A percentile compares a stretch with the other conserved stretches of the same genome.
phyloP scores from a whole-genome alignment of 2,113 vertebrate species.

The Siniperca chuatsi region DNA sequence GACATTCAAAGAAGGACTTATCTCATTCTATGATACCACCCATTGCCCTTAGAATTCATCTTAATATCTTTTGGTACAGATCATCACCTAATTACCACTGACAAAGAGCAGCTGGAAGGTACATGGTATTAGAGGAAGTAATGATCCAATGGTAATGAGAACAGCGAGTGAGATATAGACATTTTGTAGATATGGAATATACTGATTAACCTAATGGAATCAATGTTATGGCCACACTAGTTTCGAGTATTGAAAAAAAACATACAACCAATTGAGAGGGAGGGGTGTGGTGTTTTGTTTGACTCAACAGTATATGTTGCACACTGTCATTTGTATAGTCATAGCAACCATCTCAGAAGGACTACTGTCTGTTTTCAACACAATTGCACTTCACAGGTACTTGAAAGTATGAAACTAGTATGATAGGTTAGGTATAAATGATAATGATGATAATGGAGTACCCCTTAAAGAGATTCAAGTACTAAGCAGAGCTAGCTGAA shows the following conservation, averaged over 20 bases:
- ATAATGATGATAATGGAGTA: not conserved
- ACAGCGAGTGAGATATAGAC: constrained; percentile 54
- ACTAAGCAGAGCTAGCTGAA: not conserved
- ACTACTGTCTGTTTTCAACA: constrained; percentile 4
- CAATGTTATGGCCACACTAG: constrained; percentile 8
- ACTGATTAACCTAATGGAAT: constrained; percentile 67
- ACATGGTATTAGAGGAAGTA: constrained; percentile 76
- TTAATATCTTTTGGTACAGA: constrained; percentile 75
- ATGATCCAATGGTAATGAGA: constrained; percentile 79
- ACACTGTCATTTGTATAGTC: constrained; percentile 7
- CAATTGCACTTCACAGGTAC: not conserved
- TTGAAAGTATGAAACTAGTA: not conserved
- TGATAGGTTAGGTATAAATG: not conserved
- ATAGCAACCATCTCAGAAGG: constrained; percentile 7
- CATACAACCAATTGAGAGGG: constrained; percentile 13
- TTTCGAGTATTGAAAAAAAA: constrained; percentile 15
- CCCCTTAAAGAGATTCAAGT: not conserved
- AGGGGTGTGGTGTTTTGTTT: constrained; percentile 14
- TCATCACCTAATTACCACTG: constrained; percentile 78
- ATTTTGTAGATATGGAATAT: constrained; percentile 62
- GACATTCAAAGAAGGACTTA: constrained; percentile 56
- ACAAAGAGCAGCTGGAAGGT: constrained; percentile 78
- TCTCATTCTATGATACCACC: constrained; percentile 60
- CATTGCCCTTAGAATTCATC: constrained; percentile 73
- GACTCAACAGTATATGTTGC: not conserved